Base-by-base conservation (phyloP, 2,113 vertebrate species). In the Callopanchax toddi region DNA sequence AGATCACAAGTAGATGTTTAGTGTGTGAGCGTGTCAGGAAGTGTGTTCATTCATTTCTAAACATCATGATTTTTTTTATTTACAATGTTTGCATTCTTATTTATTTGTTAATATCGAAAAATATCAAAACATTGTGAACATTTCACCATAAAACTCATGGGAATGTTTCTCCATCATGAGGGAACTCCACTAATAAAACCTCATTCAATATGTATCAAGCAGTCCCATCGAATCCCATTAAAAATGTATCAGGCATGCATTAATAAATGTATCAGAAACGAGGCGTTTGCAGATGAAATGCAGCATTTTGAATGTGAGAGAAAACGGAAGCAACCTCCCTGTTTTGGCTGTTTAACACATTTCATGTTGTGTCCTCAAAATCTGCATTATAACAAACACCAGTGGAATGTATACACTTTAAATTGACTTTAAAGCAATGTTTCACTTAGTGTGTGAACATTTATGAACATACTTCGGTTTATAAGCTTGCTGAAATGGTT, bases 211-310 rank as follows among this genome's bases (percentile, higher is more conserved):
- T 81, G 68, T 58, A 86, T 73, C 65, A 66, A 70, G 68, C 67
- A 78, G 53, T 74, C 60, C 79, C 83, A 85, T 79, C 69, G 53
- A 83, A 60, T 81, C 60, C 48, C 53, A 82, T 86, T 67, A 83
- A 87, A 82, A 86, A 81, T 85, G 63, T 81, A 83, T 78, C 71
- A 67, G 80, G 64, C 76, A 70, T 79, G 74, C 80, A 81, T 86
- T 84, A 75, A 81, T 79, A 76, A 74, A 78, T 72, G 68, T 69
- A 82, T 76, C 78, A 25, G 56, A 71, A 73, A 74, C 74, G 53
- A 77, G 81, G 75, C 65, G 79, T 83, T 85, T 77, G 59, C 77
- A 49, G 50, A 69, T 49, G 34, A 66, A 72, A 78, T 70, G 50
- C 71, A 67, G 56, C 59, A 60, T 66, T 59, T 71, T 83, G 37